Evolutionary conservation across 2,888 invertebrate genomes (phyloP).

Genomic region (Pandemis heparana): DNA sequence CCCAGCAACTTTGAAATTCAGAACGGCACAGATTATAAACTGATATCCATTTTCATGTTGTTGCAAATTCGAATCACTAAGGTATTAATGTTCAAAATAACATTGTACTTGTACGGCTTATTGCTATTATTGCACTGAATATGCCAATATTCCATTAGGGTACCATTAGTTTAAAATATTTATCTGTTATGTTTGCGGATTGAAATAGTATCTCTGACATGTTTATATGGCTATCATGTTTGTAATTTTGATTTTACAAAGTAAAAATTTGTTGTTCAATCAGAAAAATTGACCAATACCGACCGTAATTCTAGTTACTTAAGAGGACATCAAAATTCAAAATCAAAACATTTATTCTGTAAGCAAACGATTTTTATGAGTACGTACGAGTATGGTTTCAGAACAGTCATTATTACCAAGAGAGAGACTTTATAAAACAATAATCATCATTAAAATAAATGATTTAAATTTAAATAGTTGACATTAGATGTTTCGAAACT

Average conservation of each 20-base stretch:
- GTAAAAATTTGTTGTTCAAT: neutral
- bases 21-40: neutral
- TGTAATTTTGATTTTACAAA: neutral
- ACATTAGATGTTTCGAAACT: too few relatives aligned
- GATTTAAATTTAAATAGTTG: too few relatives aligned
- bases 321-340: too few relatives aligned
- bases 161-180: constrained; percentile 15
- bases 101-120: constrained; percentile 4
- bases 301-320: too few relatives aligned
- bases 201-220: constrained; percentile 10
- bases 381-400: too few relatives aligned
- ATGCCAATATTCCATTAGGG: constrained; percentile 29
- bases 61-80: neutral
- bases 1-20: too few relatives aligned
- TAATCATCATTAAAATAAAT: too few relatives aligned
- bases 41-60: constrained; percentile 2
- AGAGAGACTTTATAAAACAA: too few relatives aligned
- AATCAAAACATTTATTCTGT: too few relatives aligned
- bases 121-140: constrained; percentile 4
- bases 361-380: too few relatives aligned
- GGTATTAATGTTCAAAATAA: neutral
- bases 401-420: too few relatives aligned
- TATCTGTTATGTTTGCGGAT: constrained; percentile 5
- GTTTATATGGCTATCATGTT: constrained; percentile 5
- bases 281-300: too few relatives aligned